Evolutionary conservation across 2,888 invertebrate genomes (phyloP).

Genomic region (Anaspis maculata): DNA sequence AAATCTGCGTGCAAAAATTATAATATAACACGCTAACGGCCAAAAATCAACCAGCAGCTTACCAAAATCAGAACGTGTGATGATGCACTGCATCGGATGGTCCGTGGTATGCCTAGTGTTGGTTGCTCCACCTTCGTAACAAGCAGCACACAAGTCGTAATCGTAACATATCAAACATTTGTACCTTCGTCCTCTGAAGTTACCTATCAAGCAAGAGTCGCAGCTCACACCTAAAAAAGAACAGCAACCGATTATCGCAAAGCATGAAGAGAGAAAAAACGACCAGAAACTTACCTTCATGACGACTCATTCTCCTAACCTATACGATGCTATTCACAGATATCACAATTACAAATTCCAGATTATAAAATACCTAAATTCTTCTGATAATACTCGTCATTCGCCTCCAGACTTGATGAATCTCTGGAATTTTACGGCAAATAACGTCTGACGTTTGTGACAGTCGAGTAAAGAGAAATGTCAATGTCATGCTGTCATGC

Average conservation of each 20-base stretch:
- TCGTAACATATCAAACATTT: slow-evolving; percentile 99
- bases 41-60: no score
- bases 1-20: no score
- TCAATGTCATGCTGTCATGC: no score
- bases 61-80: slow-evolving; percentile 95
- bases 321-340: no score
- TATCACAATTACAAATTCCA: no score
- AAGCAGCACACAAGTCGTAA: slow-evolving; percentile 95
- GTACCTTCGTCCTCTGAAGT: slow-evolving; percentile 94
- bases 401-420: no score
- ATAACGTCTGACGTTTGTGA: no score
- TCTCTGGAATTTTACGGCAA: no score
- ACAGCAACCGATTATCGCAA: slow-evolving; percentile 8
- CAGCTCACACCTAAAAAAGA: slow-evolving; percentile 88
- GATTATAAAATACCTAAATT: no score
- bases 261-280: neutral
- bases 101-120: slow-evolving; percentile 89
- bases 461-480: no score
- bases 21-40: no score
- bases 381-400: no score
- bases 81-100: slow-evolving; percentile 98
- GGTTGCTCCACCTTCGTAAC: slow-evolving; percentile 87
- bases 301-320: slow-evolving; percentile 28
- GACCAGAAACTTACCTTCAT: slow-evolving; percentile 24
- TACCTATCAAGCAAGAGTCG: slow-evolving; percentile 97